Evolutionary conservation across 2,113 vertebrate species (phyloP).

Genomic region (Baryphthengus martii): DNA sequence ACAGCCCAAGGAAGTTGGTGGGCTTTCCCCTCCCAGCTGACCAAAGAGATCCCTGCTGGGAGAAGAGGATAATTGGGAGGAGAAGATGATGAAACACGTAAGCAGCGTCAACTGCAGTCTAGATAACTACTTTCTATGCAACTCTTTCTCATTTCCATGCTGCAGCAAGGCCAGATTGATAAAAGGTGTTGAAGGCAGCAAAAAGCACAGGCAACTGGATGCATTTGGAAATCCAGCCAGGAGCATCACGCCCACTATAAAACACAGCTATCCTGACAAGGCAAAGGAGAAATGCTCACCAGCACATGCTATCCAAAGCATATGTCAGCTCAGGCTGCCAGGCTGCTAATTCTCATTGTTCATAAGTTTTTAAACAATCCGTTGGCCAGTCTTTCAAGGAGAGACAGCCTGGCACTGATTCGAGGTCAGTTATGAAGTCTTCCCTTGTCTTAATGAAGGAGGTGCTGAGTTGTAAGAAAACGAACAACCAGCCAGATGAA

Average conservation of each 20-base stretch:
- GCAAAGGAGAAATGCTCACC: neutral
- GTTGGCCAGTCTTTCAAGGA: neutral
- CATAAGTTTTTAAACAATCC: neutral
- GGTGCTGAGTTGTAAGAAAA: neutral
- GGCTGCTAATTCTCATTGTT: neutral
- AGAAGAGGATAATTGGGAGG: too few species aligned
- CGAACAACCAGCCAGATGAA: neutral
- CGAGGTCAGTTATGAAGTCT: neutral
- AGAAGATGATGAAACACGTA: neutral
- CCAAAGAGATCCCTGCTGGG: neutral
- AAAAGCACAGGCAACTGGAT: fast-evolving
- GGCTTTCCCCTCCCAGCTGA: neutral
- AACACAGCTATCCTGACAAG: neutral
- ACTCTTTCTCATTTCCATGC: neutral
- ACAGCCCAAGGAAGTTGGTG: fast-evolving
- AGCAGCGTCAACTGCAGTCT: neutral
- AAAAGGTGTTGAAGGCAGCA: neutral
- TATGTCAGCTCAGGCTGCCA: neutral
- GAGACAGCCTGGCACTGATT: neutral
- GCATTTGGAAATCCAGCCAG: neutral
- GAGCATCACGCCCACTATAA: neutral
- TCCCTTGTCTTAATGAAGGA: neutral
- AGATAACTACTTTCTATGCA: neutral
- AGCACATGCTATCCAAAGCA: neutral
- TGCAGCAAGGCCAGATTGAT: neutral